These are phyloP conservation scores for Hormiphora californensis DNA, from an alignment of 37 sponge, comb jelly and placozoan genomes.

Conservation along the genomic window DNA sequence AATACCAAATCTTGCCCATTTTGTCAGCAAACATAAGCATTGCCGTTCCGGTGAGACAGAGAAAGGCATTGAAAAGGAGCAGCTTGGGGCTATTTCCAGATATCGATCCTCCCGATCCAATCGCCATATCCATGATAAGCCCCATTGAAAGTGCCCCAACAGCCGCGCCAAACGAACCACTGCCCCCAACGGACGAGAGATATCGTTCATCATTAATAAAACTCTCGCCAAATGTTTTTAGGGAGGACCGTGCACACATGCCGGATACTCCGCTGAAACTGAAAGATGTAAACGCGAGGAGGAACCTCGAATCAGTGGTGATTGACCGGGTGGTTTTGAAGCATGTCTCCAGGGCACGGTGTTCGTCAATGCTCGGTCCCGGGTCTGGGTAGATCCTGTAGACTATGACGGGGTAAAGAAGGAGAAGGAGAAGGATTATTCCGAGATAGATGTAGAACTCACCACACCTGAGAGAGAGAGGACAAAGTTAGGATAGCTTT, in stretches of 20 bases:
- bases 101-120: not conserved
- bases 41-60: not conserved
- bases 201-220: not conserved
- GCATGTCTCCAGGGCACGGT: not conserved
- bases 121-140: not conserved
- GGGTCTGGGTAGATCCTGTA: not conserved
- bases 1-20: not conserved
- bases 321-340: not conserved
- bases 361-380: not conserved
- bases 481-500: too few species aligned
- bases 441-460: not conserved
- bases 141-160: constrained; percentile 10
- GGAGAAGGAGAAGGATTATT: not conserved
- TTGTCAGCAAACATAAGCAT: not conserved
- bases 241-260: not conserved
- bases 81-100: not conserved
- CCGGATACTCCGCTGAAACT: not conserved
- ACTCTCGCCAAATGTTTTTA: not conserved
- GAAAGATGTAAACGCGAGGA: not conserved
- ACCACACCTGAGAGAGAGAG: too few species aligned
- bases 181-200: not conserved
- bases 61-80: not conserved
- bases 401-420: not conserved
- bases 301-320: not conserved
- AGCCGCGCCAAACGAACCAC: not conserved